These are phyloP conservation scores for Cyphomyrus discorhynchus DNA, from an alignment of 2,113 vertebrate genomes.

Conservation along the genomic window DNA sequence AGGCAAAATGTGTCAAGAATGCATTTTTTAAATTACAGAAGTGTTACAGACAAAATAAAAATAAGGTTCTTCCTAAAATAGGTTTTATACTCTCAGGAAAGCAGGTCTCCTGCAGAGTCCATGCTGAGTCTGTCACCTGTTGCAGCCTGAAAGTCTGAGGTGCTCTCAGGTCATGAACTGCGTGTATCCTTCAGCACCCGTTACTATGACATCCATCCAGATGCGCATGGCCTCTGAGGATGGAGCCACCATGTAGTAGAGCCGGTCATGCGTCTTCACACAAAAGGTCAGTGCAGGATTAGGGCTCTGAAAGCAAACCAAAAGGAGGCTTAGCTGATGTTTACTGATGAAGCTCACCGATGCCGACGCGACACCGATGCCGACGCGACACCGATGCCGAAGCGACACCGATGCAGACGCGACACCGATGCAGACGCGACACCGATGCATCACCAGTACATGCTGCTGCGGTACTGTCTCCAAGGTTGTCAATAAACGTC, in stretches of 20 bases:
- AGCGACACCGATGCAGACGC: too few species aligned
- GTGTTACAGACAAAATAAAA: slow-evolving; percentile 26
- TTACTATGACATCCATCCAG: slow-evolving; percentile 98
- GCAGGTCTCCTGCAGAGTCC: not conserved
- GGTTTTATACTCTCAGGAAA: slow-evolving; percentile 27
- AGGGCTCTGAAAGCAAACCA: slow-evolving; percentile 69
- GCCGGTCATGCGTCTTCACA: slow-evolving; percentile 92
- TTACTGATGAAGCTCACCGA: not conserved
- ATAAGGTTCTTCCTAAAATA: slow-evolving; percentile 23
- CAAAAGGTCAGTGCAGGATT: slow-evolving; percentile 90
- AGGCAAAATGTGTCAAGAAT: slow-evolving; percentile 22
- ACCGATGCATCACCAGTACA: too few species aligned
- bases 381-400: too few species aligned
- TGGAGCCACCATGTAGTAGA: slow-evolving; percentile 93
- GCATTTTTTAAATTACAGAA: slow-evolving; percentile 12
- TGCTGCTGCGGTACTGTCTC: not conserved
- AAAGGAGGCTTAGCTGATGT: not conserved
- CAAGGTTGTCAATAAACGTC: not conserved
- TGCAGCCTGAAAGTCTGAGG: slow-evolving; percentile 31
- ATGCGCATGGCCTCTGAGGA: slow-evolving; percentile 93
- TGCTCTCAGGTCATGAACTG: slow-evolving; percentile 81
- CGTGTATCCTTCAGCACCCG: slow-evolving; percentile 91
- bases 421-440: too few species aligned
- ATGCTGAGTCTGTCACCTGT: slow-evolving; percentile 16
- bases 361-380: too few species aligned